A percentile compares a stretch with the other conserved stretches of the same genome.
These are phyloP conservation scores for Clunio marinus DNA, from an alignment of 2,888 invertebrate genomes.

Conservation along the genomic window DNA sequence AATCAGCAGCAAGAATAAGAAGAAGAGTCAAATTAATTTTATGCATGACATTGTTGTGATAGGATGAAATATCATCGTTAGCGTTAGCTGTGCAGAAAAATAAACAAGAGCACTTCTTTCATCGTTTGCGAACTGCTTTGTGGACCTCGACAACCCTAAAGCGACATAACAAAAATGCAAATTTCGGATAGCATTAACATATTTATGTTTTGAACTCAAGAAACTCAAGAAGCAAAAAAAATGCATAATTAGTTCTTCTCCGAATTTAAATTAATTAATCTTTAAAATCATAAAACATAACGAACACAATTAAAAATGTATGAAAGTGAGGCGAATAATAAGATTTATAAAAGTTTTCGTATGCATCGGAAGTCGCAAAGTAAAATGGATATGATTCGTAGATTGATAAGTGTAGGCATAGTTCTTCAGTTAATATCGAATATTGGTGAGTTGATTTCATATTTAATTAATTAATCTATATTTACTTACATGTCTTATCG, in stretches of 20 bases:
- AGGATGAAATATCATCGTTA: conserved; percentile 28
- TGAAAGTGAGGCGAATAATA: too few species aligned
- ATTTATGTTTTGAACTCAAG: conserved; percentile 2
- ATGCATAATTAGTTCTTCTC: conserved; percentile 20
- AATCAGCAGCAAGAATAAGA: neutral
- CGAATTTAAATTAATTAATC: neutral
- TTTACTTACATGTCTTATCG: too few species aligned
- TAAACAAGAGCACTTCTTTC: conserved; percentile 2
- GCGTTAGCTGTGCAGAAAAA: conserved; percentile 14
- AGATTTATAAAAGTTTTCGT: neutral
- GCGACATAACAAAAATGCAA: conserved; percentile 9
- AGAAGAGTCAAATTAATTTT: conserved; percentile 33
- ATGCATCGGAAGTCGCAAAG: conserved; percentile 7
- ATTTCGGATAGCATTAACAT: conserved; percentile 24
- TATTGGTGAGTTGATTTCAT: conserved; percentile 30
- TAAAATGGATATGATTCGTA: conserved; percentile 30
- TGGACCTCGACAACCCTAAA: neutral
- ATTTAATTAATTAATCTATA: too few species aligned
- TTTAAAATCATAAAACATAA: neutral
- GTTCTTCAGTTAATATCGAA: conserved; percentile 31
- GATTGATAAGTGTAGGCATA: conserved; percentile 27
- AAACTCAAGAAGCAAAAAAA: neutral
- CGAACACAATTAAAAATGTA: neutral
- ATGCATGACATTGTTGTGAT: conserved; percentile 39
- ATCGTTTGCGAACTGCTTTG: neutral